Base-by-base conservation (phyloP, 1,140 invertebrate species). In the Papilio aristodemus region DNA sequence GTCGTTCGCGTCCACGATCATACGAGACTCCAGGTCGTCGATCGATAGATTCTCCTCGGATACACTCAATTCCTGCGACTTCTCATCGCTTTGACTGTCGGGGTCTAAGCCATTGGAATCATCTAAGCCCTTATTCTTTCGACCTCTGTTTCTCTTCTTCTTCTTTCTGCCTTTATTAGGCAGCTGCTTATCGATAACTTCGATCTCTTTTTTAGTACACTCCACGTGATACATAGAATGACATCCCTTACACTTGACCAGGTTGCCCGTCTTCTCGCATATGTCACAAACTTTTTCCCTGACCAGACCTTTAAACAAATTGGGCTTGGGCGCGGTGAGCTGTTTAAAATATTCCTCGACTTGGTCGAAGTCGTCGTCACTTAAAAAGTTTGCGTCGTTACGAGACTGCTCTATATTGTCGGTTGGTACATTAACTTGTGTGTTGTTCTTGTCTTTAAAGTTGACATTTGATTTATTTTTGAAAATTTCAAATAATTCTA, bases 251-350 rank as follows among this genome's bases (percentile, higher is more conserved):
- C 95, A 96, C 77, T 94, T 93, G 0, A 94, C 87, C 11, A 95
- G 82, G 60, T 94, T 92, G 0, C 92, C 92, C 5, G 92, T 83
- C 77, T 91, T 92, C 71, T 94, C 93, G 73, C 94, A 95, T 67
- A 95, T 93, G 68, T 95, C 93, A 79, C 95, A 96, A 10, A 95
- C 94, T 77, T 93, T 92, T 68, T 94, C 94, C 41, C 91, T 91
- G 8, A 93, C 84, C 58, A 93, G 84, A 7, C 94, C 94, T 86
- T 93, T 93, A 71, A 95, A 95, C 41, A 94, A 76, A 81, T 93
- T 94, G 5, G 92, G 88, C 32, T 92, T 92, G 11, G 86, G 86
- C 66, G 75, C 71, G 5, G 80, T 80, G 57, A 91, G 66, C 63
- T 87, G 71, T 58, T 74, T 69, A 58, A 91, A 91, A 74, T 88